phyloP scores from a whole-genome alignment of 2,888 invertebrate genomes.

The Amaurobius ferox region DNA sequence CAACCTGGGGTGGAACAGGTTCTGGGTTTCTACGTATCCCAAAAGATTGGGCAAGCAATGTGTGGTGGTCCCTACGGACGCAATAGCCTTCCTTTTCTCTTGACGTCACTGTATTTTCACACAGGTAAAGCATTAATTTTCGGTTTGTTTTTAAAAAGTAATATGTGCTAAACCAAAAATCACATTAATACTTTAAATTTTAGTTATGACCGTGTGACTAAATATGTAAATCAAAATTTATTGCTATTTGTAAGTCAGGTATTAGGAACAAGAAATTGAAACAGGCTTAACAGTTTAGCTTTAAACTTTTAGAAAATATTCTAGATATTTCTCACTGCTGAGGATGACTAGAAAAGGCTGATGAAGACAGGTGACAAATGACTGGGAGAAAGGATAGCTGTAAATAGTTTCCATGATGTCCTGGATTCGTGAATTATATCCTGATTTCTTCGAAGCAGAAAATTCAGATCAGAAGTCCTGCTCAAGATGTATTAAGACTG shows the following conservation, averaged over 20 bases:
- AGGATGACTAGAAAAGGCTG: too few relatives aligned
- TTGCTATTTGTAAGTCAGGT: slow-evolving; percentile 1
- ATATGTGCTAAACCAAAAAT: slow-evolving; percentile 2
- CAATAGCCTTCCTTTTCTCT: slow-evolving; percentile 45
- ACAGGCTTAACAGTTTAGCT: too few relatives aligned
- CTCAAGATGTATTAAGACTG: too few relatives aligned
- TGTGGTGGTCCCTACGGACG: slow-evolving; percentile 45
- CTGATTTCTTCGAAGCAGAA: too few relatives aligned
- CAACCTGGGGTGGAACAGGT: slow-evolving; percentile 24
- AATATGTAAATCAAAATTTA: slow-evolving; percentile 6
- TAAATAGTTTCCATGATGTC: too few relatives aligned
- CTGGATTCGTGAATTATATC: too few relatives aligned
- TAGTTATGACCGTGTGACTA: background rate
- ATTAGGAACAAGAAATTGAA: slow-evolving; percentile 4
- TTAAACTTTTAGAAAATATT: too few relatives aligned
- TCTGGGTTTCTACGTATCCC: slow-evolving; percentile 24
- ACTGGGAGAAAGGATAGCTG: too few relatives aligned
- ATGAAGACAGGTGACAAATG: too few relatives aligned
- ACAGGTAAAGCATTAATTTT: slow-evolving; percentile 66
- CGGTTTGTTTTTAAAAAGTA: slow-evolving; percentile 55
- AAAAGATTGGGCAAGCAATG: slow-evolving; percentile 28
- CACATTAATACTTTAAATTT: background rate
- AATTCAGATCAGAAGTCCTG: too few relatives aligned
- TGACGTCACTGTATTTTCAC: slow-evolving; percentile 43
- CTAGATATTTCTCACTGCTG: too few relatives aligned